Evolutionary conservation across 2,888 invertebrate genomes (phyloP), one percentile per base, ranked within the genome.

Genomic region (Teleogryllus oceanicus): DNA sequence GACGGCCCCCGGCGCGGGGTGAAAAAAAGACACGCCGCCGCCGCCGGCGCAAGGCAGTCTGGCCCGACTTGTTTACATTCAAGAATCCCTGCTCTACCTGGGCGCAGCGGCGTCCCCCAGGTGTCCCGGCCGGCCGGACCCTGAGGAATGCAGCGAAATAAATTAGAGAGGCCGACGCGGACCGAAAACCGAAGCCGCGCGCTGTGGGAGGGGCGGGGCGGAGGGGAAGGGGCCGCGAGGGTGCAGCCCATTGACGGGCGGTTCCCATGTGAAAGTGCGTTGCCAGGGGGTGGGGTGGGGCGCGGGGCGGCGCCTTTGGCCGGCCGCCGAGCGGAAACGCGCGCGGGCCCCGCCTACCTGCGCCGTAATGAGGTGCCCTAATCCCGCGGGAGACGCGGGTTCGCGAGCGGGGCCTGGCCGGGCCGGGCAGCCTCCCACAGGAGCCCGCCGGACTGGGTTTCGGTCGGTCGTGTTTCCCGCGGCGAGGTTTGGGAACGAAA

Each of bases 101-200:
- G 18, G 49, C 13, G 24, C 74, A 77, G 20, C 16, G 51, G n/a
- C 21, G 78, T 50, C 74, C 49, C 76, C 81, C 81, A 81, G 81
- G 81, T 81, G 81, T 80, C 80, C 78, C 24, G 75, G 16, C 13
- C 62, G 62, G n/a, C 16, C 62, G 62, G 79, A 79, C 50, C 49
- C 78, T 76, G 50, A 62, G 81, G 81, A 81, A 81, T 81, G 81
- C 74, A 75, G 81, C 80, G 81, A 81, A 81, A 81, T 81, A 81
- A 81, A 81, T 81, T 81, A 81, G 80, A 75, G 74, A 75, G 75
- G 78, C 79, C 76, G 76, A 50, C 80, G 78, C 81, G 21, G 4
- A 5, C 62, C 1, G 8, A 37, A 37, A 4, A 37, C 37, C 37
- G 37, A 37, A 37, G 37, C 37, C 37, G 37, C 37, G 37, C 37